phyloP scores from a whole-genome alignment of 2,113 vertebrate genomes.

The Gambusia holbrooki region DNA sequence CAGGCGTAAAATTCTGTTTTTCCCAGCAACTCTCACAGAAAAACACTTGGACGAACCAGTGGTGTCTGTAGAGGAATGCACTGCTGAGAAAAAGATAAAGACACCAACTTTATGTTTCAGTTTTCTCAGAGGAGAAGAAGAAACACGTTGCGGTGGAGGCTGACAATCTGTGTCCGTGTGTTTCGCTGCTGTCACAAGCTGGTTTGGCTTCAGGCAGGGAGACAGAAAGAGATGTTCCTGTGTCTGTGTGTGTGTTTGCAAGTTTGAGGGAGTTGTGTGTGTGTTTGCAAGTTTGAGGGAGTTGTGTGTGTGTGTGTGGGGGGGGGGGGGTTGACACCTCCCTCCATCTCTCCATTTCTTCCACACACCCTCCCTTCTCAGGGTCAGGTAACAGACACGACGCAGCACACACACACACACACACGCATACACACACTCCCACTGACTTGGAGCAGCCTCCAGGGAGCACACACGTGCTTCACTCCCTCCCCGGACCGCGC shows the following conservation, averaged over 20 bases:
- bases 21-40: too few species aligned
- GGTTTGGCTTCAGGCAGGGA: constrained; percentile 38
- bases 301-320: constrained; percentile 7
- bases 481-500: constrained; percentile 57
- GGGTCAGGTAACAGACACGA: constrained; percentile 78
- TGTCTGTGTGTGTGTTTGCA: not conserved
- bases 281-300: not conserved
- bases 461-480: constrained; percentile 49
- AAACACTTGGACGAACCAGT: too few species aligned
- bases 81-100: not conserved
- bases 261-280: too few species aligned
- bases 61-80: not conserved
- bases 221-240: not conserved
- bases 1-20: too few species aligned
- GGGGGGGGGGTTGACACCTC: constrained; percentile 50
- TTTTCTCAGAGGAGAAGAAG: not conserved
- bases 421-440: constrained; percentile 43
- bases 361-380: constrained; percentile 35
- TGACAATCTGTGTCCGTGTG: not conserved
- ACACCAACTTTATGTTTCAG: not conserved
- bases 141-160: not conserved
- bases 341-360: constrained; percentile 13
- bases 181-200: not conserved
- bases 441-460: constrained; percentile 30
- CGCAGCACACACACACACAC: constrained; percentile 46